phyloP scores from a whole-genome alignment of 2,113 vertebrate genomes.

The Orycteropus afer region DNA sequence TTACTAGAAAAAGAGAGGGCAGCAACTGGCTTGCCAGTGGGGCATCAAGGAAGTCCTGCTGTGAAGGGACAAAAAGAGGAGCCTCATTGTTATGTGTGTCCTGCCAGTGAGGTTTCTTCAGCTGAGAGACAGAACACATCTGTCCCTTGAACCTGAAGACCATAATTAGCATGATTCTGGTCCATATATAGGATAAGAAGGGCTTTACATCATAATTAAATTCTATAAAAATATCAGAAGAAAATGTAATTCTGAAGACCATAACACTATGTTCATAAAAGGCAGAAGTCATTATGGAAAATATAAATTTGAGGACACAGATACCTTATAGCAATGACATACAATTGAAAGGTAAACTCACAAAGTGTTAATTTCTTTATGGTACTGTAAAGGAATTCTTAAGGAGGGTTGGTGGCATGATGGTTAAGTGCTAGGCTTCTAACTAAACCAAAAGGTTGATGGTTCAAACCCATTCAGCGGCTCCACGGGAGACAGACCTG shows the following conservation, averaged over 20 bases:
- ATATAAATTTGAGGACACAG: background rate
- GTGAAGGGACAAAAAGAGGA: background rate
- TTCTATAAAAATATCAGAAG: background rate
- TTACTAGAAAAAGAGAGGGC: background rate
- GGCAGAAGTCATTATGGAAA: background rate
- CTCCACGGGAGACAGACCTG: too few species aligned
- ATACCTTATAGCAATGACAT: background rate
- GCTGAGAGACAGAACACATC: background rate
- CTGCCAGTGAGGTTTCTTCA: background rate
- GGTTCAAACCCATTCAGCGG: too few species aligned
- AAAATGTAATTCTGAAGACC: background rate
- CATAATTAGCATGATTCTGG: background rate
- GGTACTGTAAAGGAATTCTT: background rate
- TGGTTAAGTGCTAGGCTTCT: too few species aligned
- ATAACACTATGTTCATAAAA: slow-evolving; percentile 7
- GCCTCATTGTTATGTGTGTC: background rate
- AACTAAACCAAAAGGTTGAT: too few species aligned
- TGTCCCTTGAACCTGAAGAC: background rate
- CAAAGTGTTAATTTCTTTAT: slow-evolving; percentile 20
- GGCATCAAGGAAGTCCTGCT: background rate
- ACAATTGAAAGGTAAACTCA: background rate
- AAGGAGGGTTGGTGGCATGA: background rate
- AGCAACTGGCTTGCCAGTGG: background rate
- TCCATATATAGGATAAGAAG: background rate
- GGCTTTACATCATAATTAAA: background rate